Conservation (phyloP, 2,888 invertebrate species). For the Mesorhabditis spiculigera region DNA sequence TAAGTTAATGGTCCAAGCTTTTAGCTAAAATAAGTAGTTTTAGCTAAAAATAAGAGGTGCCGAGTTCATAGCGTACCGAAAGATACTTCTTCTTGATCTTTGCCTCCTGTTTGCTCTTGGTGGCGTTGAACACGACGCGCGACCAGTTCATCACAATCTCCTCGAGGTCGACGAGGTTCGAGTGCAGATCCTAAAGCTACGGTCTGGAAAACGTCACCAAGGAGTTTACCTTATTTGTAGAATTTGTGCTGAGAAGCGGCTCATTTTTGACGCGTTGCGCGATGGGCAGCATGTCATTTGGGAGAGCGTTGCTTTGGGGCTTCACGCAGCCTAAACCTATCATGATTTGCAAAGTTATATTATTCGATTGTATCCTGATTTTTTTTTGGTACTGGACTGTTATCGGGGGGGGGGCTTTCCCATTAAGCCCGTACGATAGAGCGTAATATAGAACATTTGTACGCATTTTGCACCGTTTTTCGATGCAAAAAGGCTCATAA, state of each 20-base stretch:
- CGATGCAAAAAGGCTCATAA: no score
- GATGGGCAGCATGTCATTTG: not conserved
- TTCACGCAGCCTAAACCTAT: not conserved
- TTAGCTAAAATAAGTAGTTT: not conserved
- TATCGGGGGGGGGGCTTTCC: no score
- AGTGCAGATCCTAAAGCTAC: constrained; percentile 22
- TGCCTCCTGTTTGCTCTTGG: constrained; percentile 56
- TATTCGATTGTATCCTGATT: no score
- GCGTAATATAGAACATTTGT: no score
- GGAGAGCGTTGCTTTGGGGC: not conserved
- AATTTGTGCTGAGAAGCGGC: not conserved
- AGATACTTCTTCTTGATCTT: constrained; percentile 43
- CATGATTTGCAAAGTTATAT: no score
- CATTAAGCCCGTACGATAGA: no score
- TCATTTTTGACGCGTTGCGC: not conserved
- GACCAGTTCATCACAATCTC: constrained; percentile 60
- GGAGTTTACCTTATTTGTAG: constrained; percentile 3
- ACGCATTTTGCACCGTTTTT: no score
- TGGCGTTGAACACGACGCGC: constrained; percentile 58
- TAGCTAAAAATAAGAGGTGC: not conserved
- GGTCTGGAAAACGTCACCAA: not conserved
- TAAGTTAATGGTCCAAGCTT: no score
- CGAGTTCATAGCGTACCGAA: constrained; percentile 19
- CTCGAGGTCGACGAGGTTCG: constrained; percentile 37
- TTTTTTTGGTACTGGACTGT: no score